These are phyloP conservation scores for Thymelicus sylvestris DNA, from an alignment of 2,888 invertebrate genomes.

Conservation along the genomic window DNA sequence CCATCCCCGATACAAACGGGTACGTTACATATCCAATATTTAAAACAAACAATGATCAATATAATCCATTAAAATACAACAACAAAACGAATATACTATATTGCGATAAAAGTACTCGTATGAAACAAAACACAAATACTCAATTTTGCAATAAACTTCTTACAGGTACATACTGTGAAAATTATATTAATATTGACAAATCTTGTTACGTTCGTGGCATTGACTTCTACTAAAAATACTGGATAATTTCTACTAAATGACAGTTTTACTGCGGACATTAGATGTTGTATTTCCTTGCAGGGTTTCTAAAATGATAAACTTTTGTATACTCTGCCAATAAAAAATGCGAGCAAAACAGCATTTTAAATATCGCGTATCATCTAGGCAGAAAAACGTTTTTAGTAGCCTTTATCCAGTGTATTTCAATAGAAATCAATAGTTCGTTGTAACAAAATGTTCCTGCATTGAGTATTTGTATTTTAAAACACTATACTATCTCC, in stretches of 20 bases:
- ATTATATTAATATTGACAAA: conserved; percentile 48
- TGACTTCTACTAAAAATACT: not conserved
- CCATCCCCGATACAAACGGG: conserved; percentile 44
- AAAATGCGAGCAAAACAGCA: too few species aligned
- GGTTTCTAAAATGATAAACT: too few species aligned
- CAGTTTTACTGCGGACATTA: not conserved
- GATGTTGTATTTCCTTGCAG: too few species aligned
- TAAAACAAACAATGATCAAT: conserved; percentile 61
- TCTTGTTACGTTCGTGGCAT: conserved; percentile 49
- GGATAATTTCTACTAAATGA: not conserved
- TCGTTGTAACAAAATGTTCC: conserved; percentile 59
- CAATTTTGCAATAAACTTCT: conserved; percentile 51
- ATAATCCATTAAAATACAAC: conserved; percentile 82
- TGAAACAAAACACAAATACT: conserved; percentile 78
- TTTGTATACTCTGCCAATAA: too few species aligned
- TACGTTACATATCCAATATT: conserved; percentile 62
- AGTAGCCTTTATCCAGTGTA: not conserved
- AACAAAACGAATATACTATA: conserved; percentile 79
- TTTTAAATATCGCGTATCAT: too few species aligned
- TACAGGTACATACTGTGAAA: conserved; percentile 40
- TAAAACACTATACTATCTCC: conserved; percentile 51
- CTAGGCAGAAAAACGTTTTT: too few species aligned
- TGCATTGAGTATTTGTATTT: conserved; percentile 81
- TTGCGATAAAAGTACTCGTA: conserved; percentile 53
- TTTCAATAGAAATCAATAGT: conserved; percentile 1